Conservation (phyloP, 1,140 invertebrate species). For the Drosophila hydei region DNA sequence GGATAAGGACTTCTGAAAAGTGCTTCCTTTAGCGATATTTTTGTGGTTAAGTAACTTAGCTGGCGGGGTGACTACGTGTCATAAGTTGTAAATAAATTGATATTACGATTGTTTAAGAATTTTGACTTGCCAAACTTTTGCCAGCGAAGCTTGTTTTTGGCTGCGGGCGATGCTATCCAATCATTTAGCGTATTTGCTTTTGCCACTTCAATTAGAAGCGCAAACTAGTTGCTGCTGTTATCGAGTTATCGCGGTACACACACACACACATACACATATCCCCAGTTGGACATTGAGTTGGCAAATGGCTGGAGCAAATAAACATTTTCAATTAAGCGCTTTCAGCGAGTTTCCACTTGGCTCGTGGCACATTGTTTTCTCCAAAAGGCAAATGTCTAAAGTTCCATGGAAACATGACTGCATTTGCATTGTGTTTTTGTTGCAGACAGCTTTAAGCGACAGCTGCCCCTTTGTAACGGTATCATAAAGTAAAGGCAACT, state of each 20-base stretch:
- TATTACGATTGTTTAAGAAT: constrained; percentile 19
- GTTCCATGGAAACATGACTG: constrained; percentile 6
- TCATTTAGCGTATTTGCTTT: constrained; percentile 35
- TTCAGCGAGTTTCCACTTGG: constrained; percentile 10
- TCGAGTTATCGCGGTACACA: constrained; percentile 4
- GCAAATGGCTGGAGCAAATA: constrained; percentile 33
- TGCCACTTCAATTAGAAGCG: constrained; percentile 43
- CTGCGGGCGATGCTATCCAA: constrained; percentile 1
- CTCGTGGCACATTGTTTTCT: neutral
- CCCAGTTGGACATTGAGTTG: neutral
- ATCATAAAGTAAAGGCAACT: constrained; percentile 14
- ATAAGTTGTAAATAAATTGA: constrained; percentile 37
- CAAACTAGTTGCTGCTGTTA: constrained; percentile 29
- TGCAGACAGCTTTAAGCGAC: constrained; percentile 2
- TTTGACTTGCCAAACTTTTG: neutral
- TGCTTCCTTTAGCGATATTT: too few species aligned
- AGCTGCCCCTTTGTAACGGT: neutral
- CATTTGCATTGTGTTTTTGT: neutral
- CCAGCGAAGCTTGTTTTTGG: neutral
- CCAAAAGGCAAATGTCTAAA: constrained; percentile 15
- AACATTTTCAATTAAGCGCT: constrained; percentile 61
- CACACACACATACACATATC: constrained; percentile 8
- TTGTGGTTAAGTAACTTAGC: too few species aligned
- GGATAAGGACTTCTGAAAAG: constrained; percentile 87
- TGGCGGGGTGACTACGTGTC: constrained; percentile 17